A percentile compares a stretch with the other conserved stretches of the same genome.
These are phyloP conservation scores for Cyprinodon variegatus DNA, from an alignment of 2,113 vertebrate genomes.

Conservation along the genomic window DNA sequence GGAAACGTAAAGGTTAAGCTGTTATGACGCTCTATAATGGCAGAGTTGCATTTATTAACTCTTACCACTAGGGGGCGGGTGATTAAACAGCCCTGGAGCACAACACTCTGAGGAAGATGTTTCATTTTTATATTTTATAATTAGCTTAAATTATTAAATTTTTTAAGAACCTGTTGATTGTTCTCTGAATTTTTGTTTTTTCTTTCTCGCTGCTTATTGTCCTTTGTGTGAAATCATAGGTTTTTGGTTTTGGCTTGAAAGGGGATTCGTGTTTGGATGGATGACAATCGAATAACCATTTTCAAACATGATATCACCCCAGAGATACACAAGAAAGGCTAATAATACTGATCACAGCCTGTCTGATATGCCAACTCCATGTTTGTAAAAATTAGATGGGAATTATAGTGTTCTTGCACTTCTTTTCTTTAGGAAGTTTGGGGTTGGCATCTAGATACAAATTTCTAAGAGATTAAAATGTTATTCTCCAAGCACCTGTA, in stretches of 20 bases:
- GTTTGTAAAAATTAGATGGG: conserved; percentile 5
- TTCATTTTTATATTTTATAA: conserved; percentile 34
- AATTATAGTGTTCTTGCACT: background rate
- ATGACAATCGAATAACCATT: conserved; percentile 58
- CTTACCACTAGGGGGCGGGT: conserved; percentile 53
- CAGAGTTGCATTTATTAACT: conserved; percentile 24
- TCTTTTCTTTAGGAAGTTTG: background rate
- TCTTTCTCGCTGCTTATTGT: conserved; percentile 49
- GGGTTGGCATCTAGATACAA: background rate
- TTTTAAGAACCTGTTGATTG: conserved; percentile 61
- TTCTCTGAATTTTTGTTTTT: conserved; percentile 49
- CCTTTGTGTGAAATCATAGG: conserved; percentile 44
- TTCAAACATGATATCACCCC: background rate
- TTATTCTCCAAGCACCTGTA: background rate
- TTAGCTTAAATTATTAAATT: conserved; percentile 66
- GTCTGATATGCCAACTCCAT: conserved; percentile 1
- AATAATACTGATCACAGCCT: background rate
- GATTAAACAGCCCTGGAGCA: conserved; percentile 53
- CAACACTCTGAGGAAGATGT: conserved; percentile 66
- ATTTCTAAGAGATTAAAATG: background rate
- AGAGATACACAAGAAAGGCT: conserved; percentile 27
- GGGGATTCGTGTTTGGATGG: conserved; percentile 33
- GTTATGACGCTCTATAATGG: conserved; percentile 68
- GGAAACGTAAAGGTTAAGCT: conserved; percentile 48
- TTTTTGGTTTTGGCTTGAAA: conserved; percentile 40